Percentiles rank a stretch among this genome's conserved stretches.
phyloP scores from a whole-genome alignment of 2,113 vertebrate genomes.

The Rhea pennata region DNA sequence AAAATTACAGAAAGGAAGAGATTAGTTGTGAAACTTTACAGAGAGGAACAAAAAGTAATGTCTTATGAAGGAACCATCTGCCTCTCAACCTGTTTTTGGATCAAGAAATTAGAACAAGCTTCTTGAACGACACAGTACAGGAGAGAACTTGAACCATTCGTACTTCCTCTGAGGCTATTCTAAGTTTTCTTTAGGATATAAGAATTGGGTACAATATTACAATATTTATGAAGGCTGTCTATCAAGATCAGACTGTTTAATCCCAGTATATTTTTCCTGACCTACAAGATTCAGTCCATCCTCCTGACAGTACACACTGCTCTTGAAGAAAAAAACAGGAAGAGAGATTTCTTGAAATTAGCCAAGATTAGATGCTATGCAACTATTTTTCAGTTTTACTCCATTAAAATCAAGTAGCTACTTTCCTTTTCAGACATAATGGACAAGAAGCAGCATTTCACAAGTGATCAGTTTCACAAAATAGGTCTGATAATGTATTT shows the following conservation, averaged over 20 bases:
- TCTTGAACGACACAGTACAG: neutral
- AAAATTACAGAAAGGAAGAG: neutral
- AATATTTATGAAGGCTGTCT: neutral
- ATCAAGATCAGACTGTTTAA: neutral
- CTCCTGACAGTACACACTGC: neutral
- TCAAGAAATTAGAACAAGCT: neutral
- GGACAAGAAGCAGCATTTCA: neutral
- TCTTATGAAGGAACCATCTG: neutral
- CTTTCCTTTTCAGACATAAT: neutral
- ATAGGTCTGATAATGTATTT: neutral
- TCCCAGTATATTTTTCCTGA: neutral
- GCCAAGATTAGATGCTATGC: neutral
- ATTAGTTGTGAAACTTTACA: neutral
- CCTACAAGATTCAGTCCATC: neutral
- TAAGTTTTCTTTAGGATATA: neutral
- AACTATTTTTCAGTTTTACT: neutral
- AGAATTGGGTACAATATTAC: neutral
- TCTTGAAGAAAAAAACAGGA: neutral
- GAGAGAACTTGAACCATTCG: neutral
- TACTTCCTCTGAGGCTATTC: neutral
- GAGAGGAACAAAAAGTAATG: neutral
- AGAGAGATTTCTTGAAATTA: neutral
- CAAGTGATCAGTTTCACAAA: neutral
- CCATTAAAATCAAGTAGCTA: neutral
- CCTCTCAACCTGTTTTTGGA: neutral